Percentiles rank a stretch among this genome's conserved stretches.
phyloP scores from a whole-genome alignment of 2,113 vertebrate species.

The Chionis minor region DNA sequence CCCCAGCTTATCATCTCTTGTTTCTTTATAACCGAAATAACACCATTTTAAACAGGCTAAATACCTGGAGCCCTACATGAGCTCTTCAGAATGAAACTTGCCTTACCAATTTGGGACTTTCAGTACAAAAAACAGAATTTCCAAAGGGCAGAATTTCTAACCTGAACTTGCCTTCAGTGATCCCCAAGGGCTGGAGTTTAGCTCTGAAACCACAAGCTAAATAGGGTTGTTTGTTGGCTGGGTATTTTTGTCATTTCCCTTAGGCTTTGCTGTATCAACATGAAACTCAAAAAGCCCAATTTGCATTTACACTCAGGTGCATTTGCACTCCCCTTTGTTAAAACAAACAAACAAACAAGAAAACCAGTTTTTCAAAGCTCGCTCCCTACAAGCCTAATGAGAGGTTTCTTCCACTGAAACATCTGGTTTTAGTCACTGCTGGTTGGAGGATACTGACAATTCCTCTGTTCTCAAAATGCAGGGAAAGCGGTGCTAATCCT shows the following conservation, averaged over 20 bases:
- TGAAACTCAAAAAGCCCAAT: constrained; percentile 47
- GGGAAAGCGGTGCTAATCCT: constrained; percentile 7
- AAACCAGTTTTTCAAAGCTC: constrained; percentile 57
- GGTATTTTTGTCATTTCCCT: constrained; percentile 51
- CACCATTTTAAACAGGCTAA: neutral
- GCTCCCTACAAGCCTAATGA: constrained; percentile 2
- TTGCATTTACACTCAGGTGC: constrained; percentile 58
- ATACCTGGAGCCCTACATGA: neutral
- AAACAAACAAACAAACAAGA: constrained; percentile 59
- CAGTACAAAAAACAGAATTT: neutral
- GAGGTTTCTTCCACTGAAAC: constrained; percentile 57
- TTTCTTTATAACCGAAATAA: neutral
- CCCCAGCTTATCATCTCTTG: neutral
- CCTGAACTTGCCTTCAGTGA: neutral
- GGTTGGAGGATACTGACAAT: constrained; percentile 16
- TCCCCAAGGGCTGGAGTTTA: constrained; percentile 25
- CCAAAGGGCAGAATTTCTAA: neutral
- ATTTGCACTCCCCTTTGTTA: constrained; percentile 33
- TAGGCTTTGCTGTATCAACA: constrained; percentile 57
- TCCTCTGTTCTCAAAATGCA: constrained; percentile 4
- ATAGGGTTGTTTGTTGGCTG: constrained; percentile 3
- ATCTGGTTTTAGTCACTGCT: constrained; percentile 55
- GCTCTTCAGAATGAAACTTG: neutral
- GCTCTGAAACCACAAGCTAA: constrained; percentile 34
- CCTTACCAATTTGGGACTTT: neutral